Percentiles rank a stretch among this genome's conserved stretches.
Conservation (phyloP, 2,888 invertebrate species). For the Eristalinus sepulchralis region DNA sequence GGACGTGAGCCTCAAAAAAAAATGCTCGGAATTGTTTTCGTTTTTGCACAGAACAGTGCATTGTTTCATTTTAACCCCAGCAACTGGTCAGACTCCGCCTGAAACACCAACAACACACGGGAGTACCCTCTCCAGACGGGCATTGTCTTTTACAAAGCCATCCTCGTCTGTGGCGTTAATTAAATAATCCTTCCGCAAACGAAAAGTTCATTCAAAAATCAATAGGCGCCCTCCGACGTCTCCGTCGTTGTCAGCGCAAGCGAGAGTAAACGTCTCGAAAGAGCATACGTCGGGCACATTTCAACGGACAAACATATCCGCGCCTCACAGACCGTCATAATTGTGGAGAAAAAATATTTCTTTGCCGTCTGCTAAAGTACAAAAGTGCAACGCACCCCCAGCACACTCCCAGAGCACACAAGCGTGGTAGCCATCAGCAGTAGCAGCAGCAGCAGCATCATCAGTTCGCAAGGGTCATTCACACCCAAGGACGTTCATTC, state of each 20-base stretch:
- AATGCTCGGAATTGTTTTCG: no score
- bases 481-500: constrained; percentile 75
- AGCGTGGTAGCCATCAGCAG: constrained; percentile 26
- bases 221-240: constrained; percentile 24
- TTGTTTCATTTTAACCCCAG: no score
- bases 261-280: constrained; percentile 72
- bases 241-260: constrained; percentile 57
- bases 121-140: neutral
- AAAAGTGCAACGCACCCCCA: constrained; percentile 69
- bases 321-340: constrained; percentile 4
- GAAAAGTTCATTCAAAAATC: constrained; percentile 29
- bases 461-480: constrained; percentile 69
- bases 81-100: neutral
- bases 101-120: neutral
- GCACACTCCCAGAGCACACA: constrained; percentile 31
- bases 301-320: constrained; percentile 23
- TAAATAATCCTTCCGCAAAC: constrained; percentile 26
- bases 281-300: constrained; percentile 6
- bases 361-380: constrained; percentile 62
- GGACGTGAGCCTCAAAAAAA: neutral
- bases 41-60: neutral
- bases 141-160: neutral
- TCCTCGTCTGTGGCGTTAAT: neutral
- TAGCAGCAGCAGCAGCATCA: constrained; percentile 1
- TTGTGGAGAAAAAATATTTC: constrained; percentile 15